Conservation (phyloP, 2,797 vertebrate species). For the Melanotaenia pygmaea region DNA sequence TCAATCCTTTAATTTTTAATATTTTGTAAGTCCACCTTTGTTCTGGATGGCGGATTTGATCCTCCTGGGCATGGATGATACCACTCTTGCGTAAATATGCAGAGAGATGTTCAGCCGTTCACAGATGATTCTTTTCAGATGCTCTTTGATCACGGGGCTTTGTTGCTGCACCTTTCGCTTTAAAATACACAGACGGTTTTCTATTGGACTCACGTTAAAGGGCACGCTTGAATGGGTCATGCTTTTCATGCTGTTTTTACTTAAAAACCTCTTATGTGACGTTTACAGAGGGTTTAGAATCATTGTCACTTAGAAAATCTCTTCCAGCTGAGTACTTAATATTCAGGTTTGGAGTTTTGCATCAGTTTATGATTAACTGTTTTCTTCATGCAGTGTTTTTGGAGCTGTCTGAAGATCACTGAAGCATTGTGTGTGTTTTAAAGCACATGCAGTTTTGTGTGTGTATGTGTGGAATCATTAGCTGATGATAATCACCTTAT, state of each 20-base stretch:
- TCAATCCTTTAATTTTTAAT: neutral
- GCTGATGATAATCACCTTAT: neutral
- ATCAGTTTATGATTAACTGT: neutral
- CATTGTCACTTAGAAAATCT: neutral
- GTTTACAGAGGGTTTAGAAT: neutral
- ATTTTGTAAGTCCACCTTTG: neutral
- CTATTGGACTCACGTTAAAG: constrained; percentile 7
- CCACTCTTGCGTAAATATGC: constrained; percentile 1
- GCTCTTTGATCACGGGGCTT: constrained; percentile 4
- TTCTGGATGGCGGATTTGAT: neutral
- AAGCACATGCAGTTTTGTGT: no score
- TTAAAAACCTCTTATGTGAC: neutral
- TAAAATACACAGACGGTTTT: neutral
- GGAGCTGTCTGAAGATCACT: no score
- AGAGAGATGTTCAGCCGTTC: constrained; percentile 1
- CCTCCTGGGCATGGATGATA: neutral
- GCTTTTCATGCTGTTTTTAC: neutral
- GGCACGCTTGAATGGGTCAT: neutral
- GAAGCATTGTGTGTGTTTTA: no score
- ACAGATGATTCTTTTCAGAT: neutral
- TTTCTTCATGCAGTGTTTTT: no score
- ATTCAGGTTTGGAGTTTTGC: neutral
- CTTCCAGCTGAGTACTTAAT: no score
- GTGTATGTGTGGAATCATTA: no score
- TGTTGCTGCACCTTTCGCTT: constrained; percentile 3